Base-by-base conservation (phyloP, 1,140 invertebrate genomes). In the Maconellicoccus hirsutus region DNA sequence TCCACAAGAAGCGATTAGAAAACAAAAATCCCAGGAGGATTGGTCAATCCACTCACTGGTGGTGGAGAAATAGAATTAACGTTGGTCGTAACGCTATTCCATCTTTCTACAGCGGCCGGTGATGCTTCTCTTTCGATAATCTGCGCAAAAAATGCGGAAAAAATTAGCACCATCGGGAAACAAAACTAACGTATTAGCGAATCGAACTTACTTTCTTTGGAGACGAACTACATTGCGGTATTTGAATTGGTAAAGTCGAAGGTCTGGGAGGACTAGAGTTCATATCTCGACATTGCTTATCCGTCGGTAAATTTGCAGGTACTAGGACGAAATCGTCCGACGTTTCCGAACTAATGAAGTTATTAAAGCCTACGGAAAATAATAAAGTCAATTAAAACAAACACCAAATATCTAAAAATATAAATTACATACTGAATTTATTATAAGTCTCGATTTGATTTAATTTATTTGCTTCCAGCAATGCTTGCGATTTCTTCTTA, bases 51-150 rank as follows among this genome's bases (percentile, higher is more conserved):
- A 66, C 21, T 16, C n/a, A 29, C 66, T 1, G 21, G 29, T 69
- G 93, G 93, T 72, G 93, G 93, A 70, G 92, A 95, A 42, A 96
- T 84, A 1, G 92, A 95, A 73, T 89, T 90, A 72, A 95, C 89
- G 81, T 92, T 89, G 39, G 85, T 81, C 16, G 82, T 84, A 77
- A 74, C 74, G 59, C 73, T 63, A 27, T 63, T 84, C 84, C 4
- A 19, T 52, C 42, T 52, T 52, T 52, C 33, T 7, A 33, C 83
- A 81, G 74, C 86, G 84, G n/a, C 42, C 6, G 42, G 42, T 8
- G 42, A 52, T 12, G 29, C 4, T 33, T 52, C n/a, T 52, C 42
- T 6, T 8, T 52, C 42, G 16, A 52, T 16, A 16, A 52, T 52
- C n/a, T 52, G 42, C 42, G n/a, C 4, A 52, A 16, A 52, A 16